Conservation (phyloP, 2,888 invertebrate species). For the Drosophila rellima region DNA sequence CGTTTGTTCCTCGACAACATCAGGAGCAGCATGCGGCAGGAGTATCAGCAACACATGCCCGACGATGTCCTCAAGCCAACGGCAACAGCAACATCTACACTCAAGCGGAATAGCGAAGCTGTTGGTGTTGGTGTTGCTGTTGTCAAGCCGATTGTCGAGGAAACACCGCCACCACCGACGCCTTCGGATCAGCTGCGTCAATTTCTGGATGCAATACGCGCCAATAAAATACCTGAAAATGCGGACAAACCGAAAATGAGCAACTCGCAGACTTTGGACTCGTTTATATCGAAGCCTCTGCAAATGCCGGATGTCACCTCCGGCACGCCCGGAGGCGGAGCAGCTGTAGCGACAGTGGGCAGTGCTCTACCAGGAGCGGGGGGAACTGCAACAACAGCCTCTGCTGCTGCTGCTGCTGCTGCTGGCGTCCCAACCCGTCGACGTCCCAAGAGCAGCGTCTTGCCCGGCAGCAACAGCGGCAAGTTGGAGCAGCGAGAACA, state of each 20-base stretch:
- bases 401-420: not conserved
- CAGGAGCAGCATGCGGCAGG: conserved; percentile 85
- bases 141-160: conserved; percentile 8
- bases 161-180: conserved; percentile 76
- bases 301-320: conserved; percentile 84
- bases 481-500: conserved; percentile 80
- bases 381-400: not conserved
- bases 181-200: conserved; percentile 85
- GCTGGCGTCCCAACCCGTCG: conserved; percentile 44
- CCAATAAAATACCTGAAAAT: conserved; percentile 85
- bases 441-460: conserved; percentile 68
- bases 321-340: conserved; percentile 67
- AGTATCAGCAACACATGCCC: conserved; percentile 83
- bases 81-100: conserved; percentile 24
- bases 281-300: conserved; percentile 82
- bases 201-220: conserved; percentile 85
- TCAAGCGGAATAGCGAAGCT: conserved; percentile 53
- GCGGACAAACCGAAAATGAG: conserved; percentile 81
- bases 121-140: conserved; percentile 3
- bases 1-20: conserved; percentile 85
- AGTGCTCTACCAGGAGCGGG: not conserved
- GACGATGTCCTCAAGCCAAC: conserved; percentile 80
- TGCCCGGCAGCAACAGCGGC: conserved; percentile 43
- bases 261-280: conserved; percentile 81
- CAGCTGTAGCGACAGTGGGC: not conserved